Percentiles rank a stretch among this genome's conserved stretches.
These are phyloP conservation scores for Meiosimyza decipiens DNA, from an alignment of 2,888 invertebrate genomes.

Conservation along the genomic window DNA sequence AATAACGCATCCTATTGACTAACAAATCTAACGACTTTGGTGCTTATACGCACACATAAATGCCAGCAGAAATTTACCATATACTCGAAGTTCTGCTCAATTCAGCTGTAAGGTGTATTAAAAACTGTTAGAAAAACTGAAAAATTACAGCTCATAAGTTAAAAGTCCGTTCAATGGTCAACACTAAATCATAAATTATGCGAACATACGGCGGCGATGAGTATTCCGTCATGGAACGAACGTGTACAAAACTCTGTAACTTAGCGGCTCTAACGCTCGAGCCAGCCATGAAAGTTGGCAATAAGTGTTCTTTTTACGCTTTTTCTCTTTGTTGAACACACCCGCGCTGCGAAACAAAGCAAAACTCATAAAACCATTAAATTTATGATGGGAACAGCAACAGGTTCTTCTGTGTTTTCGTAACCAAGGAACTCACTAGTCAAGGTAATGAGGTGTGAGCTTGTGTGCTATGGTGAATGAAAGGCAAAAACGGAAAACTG, in stretches of 20 bases:
- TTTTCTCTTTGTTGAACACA: neutral
- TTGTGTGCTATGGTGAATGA: neutral
- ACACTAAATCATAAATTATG: slow-evolving; percentile 39
- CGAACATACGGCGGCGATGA: slow-evolving; percentile 17
- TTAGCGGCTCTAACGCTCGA: slow-evolving; percentile 6
- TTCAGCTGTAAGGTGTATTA: neutral
- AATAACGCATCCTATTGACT: slow-evolving; percentile 2
- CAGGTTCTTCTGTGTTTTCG: slow-evolving; percentile 39
- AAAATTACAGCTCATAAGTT: slow-evolving; percentile 42
- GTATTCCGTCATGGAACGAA: slow-evolving; percentile 14
- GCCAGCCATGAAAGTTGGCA: neutral
- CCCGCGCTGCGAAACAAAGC: slow-evolving; percentile 17
- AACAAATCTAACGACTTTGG: neutral
- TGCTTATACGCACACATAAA: neutral
- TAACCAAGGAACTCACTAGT: neutral
- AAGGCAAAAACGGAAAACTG: slow-evolving; percentile 3
- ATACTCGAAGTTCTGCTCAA: neutral
- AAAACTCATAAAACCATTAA: slow-evolving; percentile 42
- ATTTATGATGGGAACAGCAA: slow-evolving; percentile 49
- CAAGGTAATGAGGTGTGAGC: neutral
- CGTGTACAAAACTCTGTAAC: neutral
- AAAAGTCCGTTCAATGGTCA: slow-evolving; percentile 41
- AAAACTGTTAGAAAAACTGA: slow-evolving; percentile 15
- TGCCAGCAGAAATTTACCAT: neutral
- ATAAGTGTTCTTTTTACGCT: neutral